A percentile compares a stretch with the other conserved stretches of the same genome.
phyloP scores from a whole-genome alignment of 2,888 invertebrate genomes.

The Didymodactylos carnosus region DNA sequence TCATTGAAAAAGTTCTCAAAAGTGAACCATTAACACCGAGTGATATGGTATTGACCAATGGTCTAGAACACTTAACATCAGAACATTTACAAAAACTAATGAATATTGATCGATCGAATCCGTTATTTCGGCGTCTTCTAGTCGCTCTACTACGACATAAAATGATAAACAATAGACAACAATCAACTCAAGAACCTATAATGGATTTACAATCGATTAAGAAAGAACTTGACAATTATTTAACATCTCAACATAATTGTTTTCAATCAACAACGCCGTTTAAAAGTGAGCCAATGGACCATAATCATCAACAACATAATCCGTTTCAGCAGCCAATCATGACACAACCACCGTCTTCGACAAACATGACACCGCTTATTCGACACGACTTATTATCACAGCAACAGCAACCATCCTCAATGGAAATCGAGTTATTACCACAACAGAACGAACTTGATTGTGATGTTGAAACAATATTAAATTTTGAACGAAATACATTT shows the following conservation, averaged over 20 bases:
- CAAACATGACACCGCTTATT: no score
- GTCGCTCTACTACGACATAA: background rate
- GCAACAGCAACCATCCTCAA: background rate
- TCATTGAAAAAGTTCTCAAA: no score
- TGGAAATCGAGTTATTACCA: background rate
- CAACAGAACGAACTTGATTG: background rate
- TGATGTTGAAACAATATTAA: background rate
- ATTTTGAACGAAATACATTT: background rate
- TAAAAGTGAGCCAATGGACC: background rate
- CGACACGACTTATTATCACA: background rate
- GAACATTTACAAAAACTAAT: background rate
- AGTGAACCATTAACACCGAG: no score
- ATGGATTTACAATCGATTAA: no score
- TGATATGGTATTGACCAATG: no score
- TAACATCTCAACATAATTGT: no score
- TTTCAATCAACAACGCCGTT: no score
- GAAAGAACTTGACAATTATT: no score
- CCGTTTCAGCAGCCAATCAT: background rate
- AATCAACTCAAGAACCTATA: no score
- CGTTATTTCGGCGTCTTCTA: background rate
- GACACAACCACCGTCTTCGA: background rate
- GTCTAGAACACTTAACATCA: no score
- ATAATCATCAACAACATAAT: background rate
- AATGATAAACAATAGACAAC: no score
- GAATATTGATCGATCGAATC: background rate